Evolutionary conservation across 2,797 vertebrate genomes (phyloP), one percentile per base, ranked within the genome.

Genomic region (Phoxinus dragarum): DNA sequence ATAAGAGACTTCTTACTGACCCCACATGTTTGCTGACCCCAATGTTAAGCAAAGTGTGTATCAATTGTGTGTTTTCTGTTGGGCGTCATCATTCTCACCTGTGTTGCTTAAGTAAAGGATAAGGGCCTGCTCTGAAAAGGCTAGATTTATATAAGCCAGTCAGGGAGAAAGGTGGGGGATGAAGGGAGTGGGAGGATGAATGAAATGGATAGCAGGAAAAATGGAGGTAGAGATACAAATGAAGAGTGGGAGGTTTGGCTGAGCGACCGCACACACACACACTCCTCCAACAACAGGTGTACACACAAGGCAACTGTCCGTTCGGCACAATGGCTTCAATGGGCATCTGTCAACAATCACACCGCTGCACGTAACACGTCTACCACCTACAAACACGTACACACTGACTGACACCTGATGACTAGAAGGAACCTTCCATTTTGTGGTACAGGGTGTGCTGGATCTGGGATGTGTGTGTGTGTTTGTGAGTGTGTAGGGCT

Each of bases 311-410:
- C 84, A 82, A 69, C 88, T 56, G 81, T 85, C 81, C 38, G 61
- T 87, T 74, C 31, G 42, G 78, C 81, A 91, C 91, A 91, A 90
- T 89, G 82, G 86, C 81, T 82, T 89, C 74, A 89, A 88, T 88
- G 71, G 54, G 31, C 52, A 52, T 89, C 90, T 87, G 86, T 92
- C 90, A 90, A 64, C 89, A 75, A 69, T 72, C 77, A 31, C 52
- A 82, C 56, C 12, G n/a, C 72, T 54, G 83, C 66, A 71, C 80
- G 61, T 82, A 86, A 66, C 84, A 27, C 77, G 12, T 67, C 52
- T 71, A 31, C 42, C 67, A 84, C 72, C 84, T 66, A 81, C 74
- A 42, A 67, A 74, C 75, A 80, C 76, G 34, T 68, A 81, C 31
- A 44, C 76, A 79, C 75, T 52, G 31, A n/a, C 78, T 42, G 52